phyloP scores from a whole-genome alignment of 2,888 invertebrate genomes.

The Brachyptera risi region DNA sequence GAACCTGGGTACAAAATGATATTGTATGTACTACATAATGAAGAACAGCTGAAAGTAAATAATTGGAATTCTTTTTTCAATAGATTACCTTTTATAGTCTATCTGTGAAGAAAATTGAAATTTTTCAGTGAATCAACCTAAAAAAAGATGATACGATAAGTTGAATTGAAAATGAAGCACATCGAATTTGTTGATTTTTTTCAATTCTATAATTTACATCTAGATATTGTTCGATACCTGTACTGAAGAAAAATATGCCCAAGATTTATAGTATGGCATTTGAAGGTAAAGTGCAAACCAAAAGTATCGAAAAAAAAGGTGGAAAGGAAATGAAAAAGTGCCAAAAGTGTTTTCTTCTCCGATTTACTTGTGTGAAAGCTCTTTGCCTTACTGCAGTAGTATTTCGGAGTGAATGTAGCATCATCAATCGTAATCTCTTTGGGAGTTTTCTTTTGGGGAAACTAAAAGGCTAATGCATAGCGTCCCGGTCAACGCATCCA shows the following conservation, averaged over 20 bases:
- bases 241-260: background rate
- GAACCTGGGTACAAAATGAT: no score
- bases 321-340: background rate
- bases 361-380: background rate
- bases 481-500: background rate
- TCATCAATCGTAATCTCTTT: conserved; percentile 24
- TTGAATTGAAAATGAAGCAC: no score
- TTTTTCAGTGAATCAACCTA: no score
- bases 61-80: no score
- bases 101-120: no score
- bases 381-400: background rate
- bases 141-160: no score
- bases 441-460: background rate
- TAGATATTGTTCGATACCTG: no score
- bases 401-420: conserved; percentile 9
- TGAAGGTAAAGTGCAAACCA: background rate
- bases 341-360: background rate
- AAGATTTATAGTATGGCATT: background rate
- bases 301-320: background rate
- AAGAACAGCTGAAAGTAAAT: no score
- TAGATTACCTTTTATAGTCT: no score
- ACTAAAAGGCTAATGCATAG: conserved; percentile 29
- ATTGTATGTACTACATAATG: no score
- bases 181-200: no score
- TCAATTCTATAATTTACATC: no score